A percentile compares a stretch with the other conserved stretches of the same genome.
These are phyloP conservation scores for Odontamblyopus lacepedii DNA, from an alignment of 2,797 vertebrate species.

Conservation along the genomic window DNA sequence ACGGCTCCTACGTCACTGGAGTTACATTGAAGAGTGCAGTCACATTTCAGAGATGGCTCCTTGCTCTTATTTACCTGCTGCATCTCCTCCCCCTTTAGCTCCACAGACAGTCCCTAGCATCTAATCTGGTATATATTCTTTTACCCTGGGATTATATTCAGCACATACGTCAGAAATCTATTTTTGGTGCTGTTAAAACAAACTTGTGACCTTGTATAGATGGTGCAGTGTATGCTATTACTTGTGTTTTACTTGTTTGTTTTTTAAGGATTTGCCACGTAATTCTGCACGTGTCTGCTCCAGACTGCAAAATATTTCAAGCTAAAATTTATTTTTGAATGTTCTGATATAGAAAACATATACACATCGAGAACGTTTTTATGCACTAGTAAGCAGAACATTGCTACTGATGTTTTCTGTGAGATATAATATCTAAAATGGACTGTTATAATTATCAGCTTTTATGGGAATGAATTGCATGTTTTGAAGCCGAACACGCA, in stretches of 20 bases:
- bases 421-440: no score
- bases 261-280: neutral
- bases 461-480: no score
- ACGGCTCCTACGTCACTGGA: constrained; percentile 78
- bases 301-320: neutral
- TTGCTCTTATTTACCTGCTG: constrained; percentile 72
- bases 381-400: no score
- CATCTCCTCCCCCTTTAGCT: constrained; percentile 47
- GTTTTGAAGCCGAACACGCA: no score
- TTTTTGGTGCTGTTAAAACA: constrained; percentile 16
- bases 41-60: constrained; percentile 74
- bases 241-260: neutral
- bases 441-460: no score
- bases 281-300: neutral
- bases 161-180: constrained; percentile 30
- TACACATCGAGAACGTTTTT: no score
- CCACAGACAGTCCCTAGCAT: constrained; percentile 55
- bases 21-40: constrained; percentile 79
- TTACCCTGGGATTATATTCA: constrained; percentile 32
- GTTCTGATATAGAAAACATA: no score
- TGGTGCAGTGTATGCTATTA: neutral
- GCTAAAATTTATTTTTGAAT: neutral
- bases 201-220: constrained; percentile 17
- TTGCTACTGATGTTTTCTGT: no score
- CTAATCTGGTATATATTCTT: constrained; percentile 39